A percentile compares a stretch with the other conserved stretches of the same genome.
These are phyloP conservation scores for Myopa tessellatipennis DNA, from an alignment of 2,888 invertebrate genomes.

Conservation along the genomic window DNA sequence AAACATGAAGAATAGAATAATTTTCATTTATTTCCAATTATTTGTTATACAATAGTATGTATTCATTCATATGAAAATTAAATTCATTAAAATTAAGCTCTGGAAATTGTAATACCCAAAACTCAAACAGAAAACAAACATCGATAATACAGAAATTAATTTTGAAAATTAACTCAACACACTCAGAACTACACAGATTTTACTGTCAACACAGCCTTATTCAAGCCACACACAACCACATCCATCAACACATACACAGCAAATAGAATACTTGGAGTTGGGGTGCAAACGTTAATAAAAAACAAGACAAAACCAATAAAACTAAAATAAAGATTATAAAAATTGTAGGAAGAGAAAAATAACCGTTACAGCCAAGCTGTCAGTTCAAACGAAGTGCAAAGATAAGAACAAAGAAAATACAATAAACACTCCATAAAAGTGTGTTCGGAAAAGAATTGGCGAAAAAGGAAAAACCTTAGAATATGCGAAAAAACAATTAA, in stretches of 20 bases:
- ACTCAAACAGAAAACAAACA: slow-evolving; percentile 8
- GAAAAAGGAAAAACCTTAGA: slow-evolving; percentile 46
- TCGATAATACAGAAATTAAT: not conserved
- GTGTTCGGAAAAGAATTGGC: slow-evolving; percentile 40
- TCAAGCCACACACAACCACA: slow-evolving; percentile 43
- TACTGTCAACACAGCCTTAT: slow-evolving; percentile 23
- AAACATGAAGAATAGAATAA: slow-evolving; percentile 23
- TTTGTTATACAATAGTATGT: slow-evolving; percentile 13
- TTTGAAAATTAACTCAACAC: not conserved
- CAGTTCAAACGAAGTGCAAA: slow-evolving; percentile 42
- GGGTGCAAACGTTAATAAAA: slow-evolving; percentile 58
- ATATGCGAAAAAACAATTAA: slow-evolving; percentile 45
- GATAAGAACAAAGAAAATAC: slow-evolving; percentile 47
- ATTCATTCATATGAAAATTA: not conserved
- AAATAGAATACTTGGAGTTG: slow-evolving; percentile 62
- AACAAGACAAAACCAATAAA: slow-evolving; percentile 39
- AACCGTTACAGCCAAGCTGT: slow-evolving; percentile 32
- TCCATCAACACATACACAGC: slow-evolving; percentile 40
- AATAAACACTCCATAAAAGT: slow-evolving; percentile 52
- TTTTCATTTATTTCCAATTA: slow-evolving; percentile 26
- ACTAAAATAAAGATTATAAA: slow-evolving; percentile 41
- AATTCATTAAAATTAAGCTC: slow-evolving; percentile 41
- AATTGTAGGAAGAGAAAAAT: slow-evolving; percentile 39
- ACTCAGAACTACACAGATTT: slow-evolving; percentile 16
- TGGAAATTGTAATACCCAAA: slow-evolving; percentile 45